Conservation (phyloP, 2,797 vertebrate genomes). For the Gephyroberyx darwinii region DNA sequence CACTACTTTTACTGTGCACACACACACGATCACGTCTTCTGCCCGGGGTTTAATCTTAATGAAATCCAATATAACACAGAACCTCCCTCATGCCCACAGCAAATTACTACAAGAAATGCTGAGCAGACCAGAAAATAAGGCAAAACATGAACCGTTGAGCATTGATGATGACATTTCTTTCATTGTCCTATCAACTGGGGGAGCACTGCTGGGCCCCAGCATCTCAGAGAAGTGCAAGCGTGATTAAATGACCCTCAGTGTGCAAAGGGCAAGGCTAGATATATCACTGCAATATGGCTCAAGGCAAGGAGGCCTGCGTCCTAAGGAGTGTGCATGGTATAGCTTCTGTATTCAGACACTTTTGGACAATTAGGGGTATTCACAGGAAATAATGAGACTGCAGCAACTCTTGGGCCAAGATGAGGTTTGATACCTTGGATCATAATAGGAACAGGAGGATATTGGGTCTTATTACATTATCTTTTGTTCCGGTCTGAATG, state of each 20-base stretch:
- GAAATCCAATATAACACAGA: slow-evolving; percentile 21
- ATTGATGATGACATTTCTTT: slow-evolving; percentile 9
- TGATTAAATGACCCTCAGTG: slow-evolving; percentile 30
- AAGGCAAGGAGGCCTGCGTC: slow-evolving; percentile 2
- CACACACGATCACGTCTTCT: too few species aligned
- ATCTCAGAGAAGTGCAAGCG: background rate
- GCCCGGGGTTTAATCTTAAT: background rate
- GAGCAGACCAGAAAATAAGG: background rate
- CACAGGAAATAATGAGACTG: background rate
- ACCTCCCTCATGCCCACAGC: slow-evolving; percentile 1
- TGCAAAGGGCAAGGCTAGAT: slow-evolving; percentile 11
- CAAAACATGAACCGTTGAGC: slow-evolving; percentile 14
- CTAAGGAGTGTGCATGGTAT: background rate
- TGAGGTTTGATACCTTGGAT: background rate
- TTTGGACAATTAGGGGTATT: background rate
- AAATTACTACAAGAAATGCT: background rate
- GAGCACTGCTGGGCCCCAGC: slow-evolving; percentile 1
- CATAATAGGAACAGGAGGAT: background rate
- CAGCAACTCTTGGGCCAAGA: background rate
- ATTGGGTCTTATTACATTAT: background rate
- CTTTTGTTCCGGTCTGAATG: too few species aligned
- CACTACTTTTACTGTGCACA: too few species aligned
- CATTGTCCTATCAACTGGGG: slow-evolving; percentile 11
- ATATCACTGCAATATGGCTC: background rate
- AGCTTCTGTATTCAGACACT: too few species aligned